These are phyloP conservation scores for Pterobdella sp. DNA, from an alignment of 2,888 invertebrate genomes.

Conservation along the genomic window DNA sequence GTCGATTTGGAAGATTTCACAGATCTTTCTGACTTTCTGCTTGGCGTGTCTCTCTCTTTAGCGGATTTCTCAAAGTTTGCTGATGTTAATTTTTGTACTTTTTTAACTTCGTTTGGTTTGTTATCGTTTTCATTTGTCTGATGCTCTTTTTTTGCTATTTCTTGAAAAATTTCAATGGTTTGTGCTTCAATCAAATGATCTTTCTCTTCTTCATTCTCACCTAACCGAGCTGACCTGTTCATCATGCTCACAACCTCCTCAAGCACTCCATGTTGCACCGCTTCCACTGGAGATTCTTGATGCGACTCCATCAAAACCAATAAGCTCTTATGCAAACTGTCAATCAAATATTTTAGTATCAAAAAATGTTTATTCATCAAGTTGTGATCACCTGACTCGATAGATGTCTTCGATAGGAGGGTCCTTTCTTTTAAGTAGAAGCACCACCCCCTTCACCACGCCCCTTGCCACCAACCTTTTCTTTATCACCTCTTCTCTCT, in stretches of 20 bases:
- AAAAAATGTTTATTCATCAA: too few relatives aligned
- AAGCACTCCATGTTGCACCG: constrained; percentile 2
- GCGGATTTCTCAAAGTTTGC: not conserved
- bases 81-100: not conserved
- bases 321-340: not conserved
- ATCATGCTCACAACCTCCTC: not conserved
- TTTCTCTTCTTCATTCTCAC: not conserved
- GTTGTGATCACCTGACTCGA: constrained; percentile 2
- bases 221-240: not conserved
- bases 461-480: not conserved
- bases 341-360: too few relatives aligned
- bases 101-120: not conserved
- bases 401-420: not conserved
- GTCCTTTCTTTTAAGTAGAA: not conserved
- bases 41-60: not conserved
- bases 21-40: not conserved
- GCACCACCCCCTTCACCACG: not conserved
- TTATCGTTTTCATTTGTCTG: not conserved
- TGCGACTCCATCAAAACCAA: not conserved
- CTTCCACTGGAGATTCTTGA: not conserved
- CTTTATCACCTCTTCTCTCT: not conserved
- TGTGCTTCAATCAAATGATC: not conserved
- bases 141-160: not conserved
- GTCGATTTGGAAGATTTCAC: not conserved
- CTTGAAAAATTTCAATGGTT: not conserved